phyloP scores from a whole-genome alignment of 2,113 vertebrate genomes.

The Tachysurus vachellii region DNA sequence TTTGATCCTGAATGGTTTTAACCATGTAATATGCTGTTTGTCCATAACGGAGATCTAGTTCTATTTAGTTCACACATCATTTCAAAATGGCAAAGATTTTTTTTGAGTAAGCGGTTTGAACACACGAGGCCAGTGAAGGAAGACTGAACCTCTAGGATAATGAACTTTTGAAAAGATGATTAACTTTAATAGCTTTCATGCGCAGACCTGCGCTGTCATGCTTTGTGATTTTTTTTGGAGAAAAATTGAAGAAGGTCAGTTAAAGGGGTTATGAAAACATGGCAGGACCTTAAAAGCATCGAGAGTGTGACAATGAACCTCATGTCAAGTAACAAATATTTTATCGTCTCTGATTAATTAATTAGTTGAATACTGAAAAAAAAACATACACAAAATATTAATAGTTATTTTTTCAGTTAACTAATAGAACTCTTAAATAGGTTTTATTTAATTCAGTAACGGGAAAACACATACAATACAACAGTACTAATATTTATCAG shows the following conservation, averaged over 20 bases:
- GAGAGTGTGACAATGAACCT: background rate
- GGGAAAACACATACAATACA: background rate
- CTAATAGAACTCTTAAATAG: background rate
- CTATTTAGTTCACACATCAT: background rate
- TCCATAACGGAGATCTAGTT: background rate
- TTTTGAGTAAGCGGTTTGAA: background rate
- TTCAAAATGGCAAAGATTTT: background rate
- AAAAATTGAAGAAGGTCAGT: background rate
- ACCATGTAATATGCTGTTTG: background rate
- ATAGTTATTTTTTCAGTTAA: background rate
- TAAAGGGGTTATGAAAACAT: background rate
- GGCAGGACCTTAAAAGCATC: background rate
- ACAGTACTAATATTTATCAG: background rate
- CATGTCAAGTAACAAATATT: background rate
- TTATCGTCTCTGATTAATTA: background rate
- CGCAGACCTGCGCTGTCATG: background rate
- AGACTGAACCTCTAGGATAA: conserved; percentile 2
- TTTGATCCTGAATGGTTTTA: background rate
- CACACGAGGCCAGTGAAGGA: background rate
- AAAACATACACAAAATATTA: too few species aligned
- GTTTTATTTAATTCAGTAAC: background rate
- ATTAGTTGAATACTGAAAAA: background rate
- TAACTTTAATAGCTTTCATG: background rate
- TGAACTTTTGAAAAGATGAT: background rate
- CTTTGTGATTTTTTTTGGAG: background rate